These are phyloP conservation scores for Diaprepes abbreviatus DNA, from an alignment of 2,888 invertebrate species.

Conservation along the genomic window DNA sequence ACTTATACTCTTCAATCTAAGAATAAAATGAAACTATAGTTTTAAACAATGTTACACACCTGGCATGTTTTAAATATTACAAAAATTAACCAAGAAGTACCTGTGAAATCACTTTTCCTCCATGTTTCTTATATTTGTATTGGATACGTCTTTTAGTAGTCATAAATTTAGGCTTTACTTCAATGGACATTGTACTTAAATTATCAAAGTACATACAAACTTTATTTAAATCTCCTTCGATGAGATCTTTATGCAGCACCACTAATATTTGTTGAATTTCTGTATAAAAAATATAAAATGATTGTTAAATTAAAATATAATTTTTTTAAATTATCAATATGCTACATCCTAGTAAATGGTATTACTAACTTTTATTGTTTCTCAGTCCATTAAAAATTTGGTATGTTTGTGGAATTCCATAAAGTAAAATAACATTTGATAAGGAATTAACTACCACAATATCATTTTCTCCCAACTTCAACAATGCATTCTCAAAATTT, in stretches of 20 bases:
- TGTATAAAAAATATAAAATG: conserved; percentile 39
- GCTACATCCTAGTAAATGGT: background rate
- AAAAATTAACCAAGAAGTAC: too few species aligned
- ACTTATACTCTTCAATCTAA: conserved; percentile 61
- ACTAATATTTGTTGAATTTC: conserved; percentile 59
- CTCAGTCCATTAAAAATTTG: conserved; percentile 57
- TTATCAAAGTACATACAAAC: conserved; percentile 68
- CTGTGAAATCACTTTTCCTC: conserved; percentile 70
- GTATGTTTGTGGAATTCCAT: conserved; percentile 58
- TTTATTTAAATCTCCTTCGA: conserved; percentile 65
- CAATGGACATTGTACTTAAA: conserved; percentile 63
- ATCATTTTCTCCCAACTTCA: conserved; percentile 49
- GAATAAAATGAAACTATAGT: too few species aligned
- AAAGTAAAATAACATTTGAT: conserved; percentile 58
- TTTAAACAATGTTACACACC: too few species aligned
- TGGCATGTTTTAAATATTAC: too few species aligned
- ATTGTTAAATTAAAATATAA: too few species aligned
- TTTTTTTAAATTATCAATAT: too few species aligned
- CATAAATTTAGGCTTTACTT: conserved; percentile 65
- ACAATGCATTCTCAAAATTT: conserved; percentile 51
- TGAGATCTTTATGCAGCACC: conserved; percentile 70
- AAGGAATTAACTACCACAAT: conserved; percentile 63
- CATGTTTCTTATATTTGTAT: conserved; percentile 68
- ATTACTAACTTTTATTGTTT: conserved; percentile 61
- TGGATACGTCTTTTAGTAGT: conserved; percentile 58